Percentiles rank a stretch among this genome's conserved stretches.
phyloP scores from a whole-genome alignment of 2,797 vertebrate species.

The Hydrolagus colliei region DNA sequence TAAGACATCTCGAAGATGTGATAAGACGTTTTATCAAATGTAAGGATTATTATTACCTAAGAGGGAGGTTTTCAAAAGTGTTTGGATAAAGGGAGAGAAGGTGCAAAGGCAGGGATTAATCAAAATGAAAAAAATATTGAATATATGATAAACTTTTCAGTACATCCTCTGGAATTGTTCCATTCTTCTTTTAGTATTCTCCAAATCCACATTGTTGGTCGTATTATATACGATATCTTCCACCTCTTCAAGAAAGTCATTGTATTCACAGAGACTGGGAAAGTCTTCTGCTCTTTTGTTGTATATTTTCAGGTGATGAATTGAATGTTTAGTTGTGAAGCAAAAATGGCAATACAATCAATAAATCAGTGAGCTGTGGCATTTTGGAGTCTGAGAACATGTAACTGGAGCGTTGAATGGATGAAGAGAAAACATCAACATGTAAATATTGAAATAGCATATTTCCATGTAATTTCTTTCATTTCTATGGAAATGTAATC shows the following conservation, averaged over 20 bases:
- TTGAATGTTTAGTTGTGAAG: neutral
- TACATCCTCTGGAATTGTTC: neutral
- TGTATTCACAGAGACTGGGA: constrained; percentile 77
- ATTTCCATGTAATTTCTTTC: neutral
- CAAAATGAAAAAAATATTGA: neutral
- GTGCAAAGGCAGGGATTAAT: neutral
- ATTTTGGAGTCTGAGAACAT: neutral
- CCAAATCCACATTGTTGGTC: no score
- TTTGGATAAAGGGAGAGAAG: neutral
- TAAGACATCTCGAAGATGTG: no score
- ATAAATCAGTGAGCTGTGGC: neutral
- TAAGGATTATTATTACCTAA: no score
- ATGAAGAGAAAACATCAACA: neutral
- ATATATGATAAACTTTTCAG: neutral
- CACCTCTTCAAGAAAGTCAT: constrained; percentile 89
- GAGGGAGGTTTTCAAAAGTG: neutral
- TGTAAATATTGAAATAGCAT: neutral
- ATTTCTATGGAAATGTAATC: no score
- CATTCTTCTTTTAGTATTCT: no score
- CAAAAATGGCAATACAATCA: neutral
- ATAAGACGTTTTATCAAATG: no score
- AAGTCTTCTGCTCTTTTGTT: constrained; percentile 87
- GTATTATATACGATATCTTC: constrained; percentile 69
- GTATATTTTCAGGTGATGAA: neutral
- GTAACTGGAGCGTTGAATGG: neutral